These are phyloP conservation scores for Digitonthophagus gazella DNA, from an alignment of 2,888 invertebrate species.

Conservation along the genomic window DNA sequence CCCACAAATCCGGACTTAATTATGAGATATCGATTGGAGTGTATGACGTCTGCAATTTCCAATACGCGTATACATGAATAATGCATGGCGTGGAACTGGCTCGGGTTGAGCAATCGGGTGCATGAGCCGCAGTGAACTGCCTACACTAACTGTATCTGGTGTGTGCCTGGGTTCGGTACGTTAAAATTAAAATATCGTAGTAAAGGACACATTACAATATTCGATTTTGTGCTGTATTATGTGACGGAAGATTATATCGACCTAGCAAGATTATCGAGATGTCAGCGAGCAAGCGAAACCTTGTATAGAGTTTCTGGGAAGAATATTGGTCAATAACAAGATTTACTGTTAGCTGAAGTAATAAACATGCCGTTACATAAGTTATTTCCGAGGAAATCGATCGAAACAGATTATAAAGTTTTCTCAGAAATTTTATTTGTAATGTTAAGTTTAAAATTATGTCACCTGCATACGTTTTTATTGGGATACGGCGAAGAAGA, in stretches of 20 bases:
- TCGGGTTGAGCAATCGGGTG: background rate
- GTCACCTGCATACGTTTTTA: too few relatives aligned
- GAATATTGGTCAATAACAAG: background rate
- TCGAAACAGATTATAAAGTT: background rate
- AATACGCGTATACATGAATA: background rate
- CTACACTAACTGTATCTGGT: background rate
- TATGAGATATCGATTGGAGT: background rate
- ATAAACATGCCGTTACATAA: background rate
- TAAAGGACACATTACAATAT: too few relatives aligned
- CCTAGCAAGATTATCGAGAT: background rate
- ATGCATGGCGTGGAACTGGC: background rate
- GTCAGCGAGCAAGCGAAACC: background rate
- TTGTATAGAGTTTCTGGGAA: background rate
- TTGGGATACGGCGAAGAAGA: background rate
- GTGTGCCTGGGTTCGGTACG: background rate
- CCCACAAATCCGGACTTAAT: background rate
- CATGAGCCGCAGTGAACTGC: background rate
- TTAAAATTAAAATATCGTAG: background rate
- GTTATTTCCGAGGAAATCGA: background rate
- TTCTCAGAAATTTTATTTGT: background rate
- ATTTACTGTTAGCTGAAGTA: background rate
- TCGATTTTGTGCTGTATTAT: background rate
- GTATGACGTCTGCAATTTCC: background rate
- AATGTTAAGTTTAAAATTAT: too few relatives aligned
- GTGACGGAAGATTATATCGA: background rate